phyloP scores from a whole-genome alignment of 2,888 invertebrate genomes.

The Emmelina monodactyla region DNA sequence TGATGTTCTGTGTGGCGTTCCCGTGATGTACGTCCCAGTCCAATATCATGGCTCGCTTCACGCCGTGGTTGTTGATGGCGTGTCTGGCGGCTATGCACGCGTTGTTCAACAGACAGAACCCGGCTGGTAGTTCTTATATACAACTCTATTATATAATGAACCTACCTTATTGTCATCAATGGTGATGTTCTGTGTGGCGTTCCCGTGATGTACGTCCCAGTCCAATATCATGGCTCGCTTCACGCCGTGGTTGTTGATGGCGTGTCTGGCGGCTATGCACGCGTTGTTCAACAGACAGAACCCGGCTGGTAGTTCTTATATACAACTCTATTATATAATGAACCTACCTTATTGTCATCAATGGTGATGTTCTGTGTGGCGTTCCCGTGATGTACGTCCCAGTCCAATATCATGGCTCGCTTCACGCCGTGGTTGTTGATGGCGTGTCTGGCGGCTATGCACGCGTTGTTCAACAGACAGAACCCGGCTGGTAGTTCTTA shows the following conservation, averaged over 20 bases:
- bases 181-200: constrained; percentile 88
- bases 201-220: constrained; percentile 97
- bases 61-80: constrained; percentile 67
- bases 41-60: constrained; percentile 73
- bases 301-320: no score
- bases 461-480: constrained; percentile 89
- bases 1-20: constrained; percentile 87
- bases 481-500: no score
- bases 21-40: constrained; percentile 99
- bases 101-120: constrained; percentile 92
- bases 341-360: constrained; percentile 61
- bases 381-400: constrained; percentile 97
- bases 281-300: constrained; percentile 93
- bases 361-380: constrained; percentile 87
- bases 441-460: constrained; percentile 82
- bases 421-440: constrained; percentile 64
- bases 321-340: no score
- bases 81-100: constrained; percentile 83
- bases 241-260: constrained; percentile 66
- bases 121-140: no score
- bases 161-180: constrained; percentile 68
- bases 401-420: constrained; percentile 81
- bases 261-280: constrained; percentile 81
- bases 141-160: no score
- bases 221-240: constrained; percentile 82